Evolutionary conservation across 2,113 vertebrate genomes (phyloP).

Genomic region (Leptobrachium leishanense): DNA sequence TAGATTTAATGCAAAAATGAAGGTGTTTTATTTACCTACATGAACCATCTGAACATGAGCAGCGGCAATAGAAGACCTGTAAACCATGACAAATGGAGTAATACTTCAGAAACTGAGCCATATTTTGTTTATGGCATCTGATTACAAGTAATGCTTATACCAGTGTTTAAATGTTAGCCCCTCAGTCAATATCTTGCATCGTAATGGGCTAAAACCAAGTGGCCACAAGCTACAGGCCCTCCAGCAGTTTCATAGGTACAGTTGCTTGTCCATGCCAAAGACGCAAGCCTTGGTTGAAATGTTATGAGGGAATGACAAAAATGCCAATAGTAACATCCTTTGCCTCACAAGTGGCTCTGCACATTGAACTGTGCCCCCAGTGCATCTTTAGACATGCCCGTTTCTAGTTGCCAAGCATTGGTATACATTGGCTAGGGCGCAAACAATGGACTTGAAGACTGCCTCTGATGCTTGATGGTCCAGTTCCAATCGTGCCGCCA

Average conservation of each 20-base stretch:
- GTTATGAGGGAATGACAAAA: neutral
- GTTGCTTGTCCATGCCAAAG: neutral
- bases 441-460: neutral
- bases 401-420: neutral
- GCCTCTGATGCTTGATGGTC: neutral
- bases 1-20: too few species aligned
- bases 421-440: neutral
- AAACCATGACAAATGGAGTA: slow-evolving; percentile 29
- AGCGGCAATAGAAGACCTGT: slow-evolving; percentile 30
- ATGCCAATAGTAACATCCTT: slow-evolving; percentile 5
- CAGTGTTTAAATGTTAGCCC: neutral
- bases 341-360: neutral
- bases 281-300: slow-evolving; percentile 5
- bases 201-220: neutral
- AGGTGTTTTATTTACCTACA: neutral
- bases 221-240: neutral
- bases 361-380: neutral
- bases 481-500: neutral
- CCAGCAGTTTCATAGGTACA: neutral
- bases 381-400: neutral
- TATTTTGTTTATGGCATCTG: slow-evolving; percentile 17
- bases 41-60: slow-evolving; percentile 22
- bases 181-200: neutral
- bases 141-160: neutral
- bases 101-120: slow-evolving; percentile 34